phyloP scores from a whole-genome alignment of 2,797 vertebrate species.

The Myotis pilosus region DNA sequence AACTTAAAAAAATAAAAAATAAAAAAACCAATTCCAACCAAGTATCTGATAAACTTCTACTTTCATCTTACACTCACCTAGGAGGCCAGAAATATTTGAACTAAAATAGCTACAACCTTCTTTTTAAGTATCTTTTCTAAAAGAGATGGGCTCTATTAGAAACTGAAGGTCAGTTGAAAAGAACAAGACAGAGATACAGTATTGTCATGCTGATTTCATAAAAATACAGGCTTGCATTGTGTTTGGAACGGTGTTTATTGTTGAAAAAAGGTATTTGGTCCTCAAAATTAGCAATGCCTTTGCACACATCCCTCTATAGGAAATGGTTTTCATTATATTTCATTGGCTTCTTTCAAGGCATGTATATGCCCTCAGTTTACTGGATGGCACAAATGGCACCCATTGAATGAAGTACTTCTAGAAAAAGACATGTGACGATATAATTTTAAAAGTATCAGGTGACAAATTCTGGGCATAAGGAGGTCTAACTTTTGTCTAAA shows the following conservation, averaged over 20 bases:
- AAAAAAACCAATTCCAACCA: neutral
- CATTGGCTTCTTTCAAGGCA: neutral
- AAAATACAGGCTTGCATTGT: neutral
- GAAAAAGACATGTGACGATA: neutral
- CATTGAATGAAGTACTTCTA: neutral
- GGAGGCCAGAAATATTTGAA: neutral
- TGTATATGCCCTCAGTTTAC: neutral
- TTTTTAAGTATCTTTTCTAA: neutral
- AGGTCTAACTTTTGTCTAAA: neutral
- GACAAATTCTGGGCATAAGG: neutral
- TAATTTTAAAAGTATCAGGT: neutral
- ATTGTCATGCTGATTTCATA: neutral
- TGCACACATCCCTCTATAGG: neutral
- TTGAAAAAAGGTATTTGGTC: neutral
- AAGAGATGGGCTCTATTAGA: neutral
- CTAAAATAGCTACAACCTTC: neutral
- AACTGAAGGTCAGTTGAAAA: neutral
- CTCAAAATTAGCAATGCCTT: conserved; percentile 22
- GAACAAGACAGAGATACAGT: neutral
- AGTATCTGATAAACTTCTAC: neutral
- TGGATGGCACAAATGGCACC: neutral
- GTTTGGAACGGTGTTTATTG: neutral
- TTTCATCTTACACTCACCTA: neutral
- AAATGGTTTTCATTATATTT: neutral
- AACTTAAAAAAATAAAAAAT: neutral